Evolutionary conservation across 2,888 invertebrate species (phyloP).

Genomic region (Megalurothrips usitatus): DNA sequence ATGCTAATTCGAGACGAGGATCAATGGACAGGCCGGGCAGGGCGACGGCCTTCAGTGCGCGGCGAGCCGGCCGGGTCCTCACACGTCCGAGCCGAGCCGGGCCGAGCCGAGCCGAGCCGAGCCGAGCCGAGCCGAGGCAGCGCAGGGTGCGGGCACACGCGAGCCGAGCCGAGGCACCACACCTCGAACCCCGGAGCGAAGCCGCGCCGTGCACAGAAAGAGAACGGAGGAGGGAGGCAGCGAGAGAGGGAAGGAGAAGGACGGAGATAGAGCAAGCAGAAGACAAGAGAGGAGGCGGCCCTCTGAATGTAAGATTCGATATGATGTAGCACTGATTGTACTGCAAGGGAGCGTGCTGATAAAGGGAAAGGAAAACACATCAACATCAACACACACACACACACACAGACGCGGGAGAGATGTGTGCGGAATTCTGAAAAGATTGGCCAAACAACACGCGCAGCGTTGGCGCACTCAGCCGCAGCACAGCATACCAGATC

Average conservation of each 20-base stretch:
- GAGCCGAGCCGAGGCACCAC: too few relatives aligned
- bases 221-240: neutral
- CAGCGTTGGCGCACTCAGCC: too few relatives aligned
- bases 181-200: too few relatives aligned
- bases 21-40: neutral
- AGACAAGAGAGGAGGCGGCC: neutral
- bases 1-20: too few relatives aligned
- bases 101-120: too few relatives aligned
- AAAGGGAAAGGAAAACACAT: constrained; percentile 25
- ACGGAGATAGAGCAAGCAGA: neutral
- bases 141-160: too few relatives aligned
- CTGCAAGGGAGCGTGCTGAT: constrained; percentile 4
- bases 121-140: too few relatives aligned
- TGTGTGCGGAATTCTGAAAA: neutral
- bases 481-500: too few relatives aligned
- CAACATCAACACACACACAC: constrained; percentile 23
- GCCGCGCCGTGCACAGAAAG: too few relatives aligned
- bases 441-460: constrained; percentile 4
- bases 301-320: neutral
- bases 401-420: neutral
- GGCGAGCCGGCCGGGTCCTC: too few relatives aligned
- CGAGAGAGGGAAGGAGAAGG: neutral
- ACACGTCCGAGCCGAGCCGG: too few relatives aligned
- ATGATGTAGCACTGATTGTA: constrained; percentile 25
- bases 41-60: too few relatives aligned